Conservation (phyloP, 2,888 invertebrate genomes). For the Linnaemya tessellans region DNA sequence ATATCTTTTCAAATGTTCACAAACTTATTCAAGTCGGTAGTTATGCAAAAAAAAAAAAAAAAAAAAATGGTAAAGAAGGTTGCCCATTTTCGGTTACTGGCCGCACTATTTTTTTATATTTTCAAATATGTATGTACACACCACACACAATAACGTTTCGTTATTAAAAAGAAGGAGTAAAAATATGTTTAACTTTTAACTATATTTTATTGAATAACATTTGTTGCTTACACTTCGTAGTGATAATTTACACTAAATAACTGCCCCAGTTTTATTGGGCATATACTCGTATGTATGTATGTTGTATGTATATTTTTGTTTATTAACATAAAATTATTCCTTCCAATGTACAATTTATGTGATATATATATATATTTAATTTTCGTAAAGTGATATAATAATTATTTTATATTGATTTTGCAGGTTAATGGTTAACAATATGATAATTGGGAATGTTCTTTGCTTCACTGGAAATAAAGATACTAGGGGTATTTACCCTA, state of each 20-base stretch:
- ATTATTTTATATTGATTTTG: slow-evolving; percentile 19
- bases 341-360: slow-evolving; percentile 64
- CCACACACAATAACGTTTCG: too few relatives aligned
- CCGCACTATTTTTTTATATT: too few relatives aligned
- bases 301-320: too few relatives aligned
- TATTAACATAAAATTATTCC: slow-evolving; percentile 48
- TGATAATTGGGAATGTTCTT: not conserved
- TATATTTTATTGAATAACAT: slow-evolving; percentile 71
- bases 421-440: slow-evolving; percentile 38
- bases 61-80: too few relatives aligned
- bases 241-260: slow-evolving; percentile 59
- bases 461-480: too few relatives aligned
- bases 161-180: not conserved
- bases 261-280: slow-evolving; percentile 3
- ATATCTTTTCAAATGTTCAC: too few relatives aligned
- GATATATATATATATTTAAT: slow-evolving; percentile 60
- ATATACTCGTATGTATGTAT: too few relatives aligned
- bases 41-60: too few relatives aligned
- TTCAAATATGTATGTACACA: too few relatives aligned
- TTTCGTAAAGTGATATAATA: slow-evolving; percentile 57
- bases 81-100: too few relatives aligned
- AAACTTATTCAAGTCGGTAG: too few relatives aligned
- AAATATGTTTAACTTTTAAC: slow-evolving; percentile 54
- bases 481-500: too few relatives aligned
- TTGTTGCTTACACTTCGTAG: slow-evolving; percentile 51